These are phyloP conservation scores for Mythimna lalbum DNA, from an alignment of 2,888 invertebrate genomes.

Conservation along the genomic window DNA sequence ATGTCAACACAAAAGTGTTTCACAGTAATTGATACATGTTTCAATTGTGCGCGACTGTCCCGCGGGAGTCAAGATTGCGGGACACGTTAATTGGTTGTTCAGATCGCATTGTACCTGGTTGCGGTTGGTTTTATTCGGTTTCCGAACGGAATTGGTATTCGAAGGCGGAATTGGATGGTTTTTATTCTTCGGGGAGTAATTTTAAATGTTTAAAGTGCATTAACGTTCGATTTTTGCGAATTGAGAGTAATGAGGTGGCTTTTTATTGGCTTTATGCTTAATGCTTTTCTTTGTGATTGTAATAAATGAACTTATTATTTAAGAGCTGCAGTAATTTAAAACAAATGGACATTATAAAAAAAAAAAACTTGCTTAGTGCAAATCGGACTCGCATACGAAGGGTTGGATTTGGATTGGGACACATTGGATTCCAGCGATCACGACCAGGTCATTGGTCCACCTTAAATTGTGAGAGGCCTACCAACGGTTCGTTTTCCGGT, in stretches of 20 bases:
- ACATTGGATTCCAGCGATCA: too few species aligned
- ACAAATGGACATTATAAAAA: too few species aligned
- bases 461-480: too few species aligned
- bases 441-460: too few species aligned
- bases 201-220: slow-evolving; percentile 13
- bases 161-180: slow-evolving; percentile 41
- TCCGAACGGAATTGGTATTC: slow-evolving; percentile 32
- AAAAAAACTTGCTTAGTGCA: too few species aligned
- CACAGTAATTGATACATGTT: slow-evolving; percentile 58
- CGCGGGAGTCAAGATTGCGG: slow-evolving; percentile 59
- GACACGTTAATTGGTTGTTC: slow-evolving; percentile 59
- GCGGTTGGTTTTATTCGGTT: slow-evolving; percentile 51
- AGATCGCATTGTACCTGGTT: slow-evolving; percentile 52
- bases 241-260: background rate
- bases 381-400: too few species aligned
- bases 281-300: background rate
- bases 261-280: background rate
- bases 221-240: background rate
- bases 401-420: too few species aligned
- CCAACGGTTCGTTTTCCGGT: too few species aligned
- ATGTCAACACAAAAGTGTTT: slow-evolving; percentile 44
- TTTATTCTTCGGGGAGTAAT: slow-evolving; percentile 26
- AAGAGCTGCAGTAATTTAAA: too few species aligned
- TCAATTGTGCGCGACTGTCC: slow-evolving; percentile 50
- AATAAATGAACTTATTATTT: too few species aligned